These are phyloP conservation scores for Origma solitaria DNA, from an alignment of 2,113 vertebrate species.

Conservation along the genomic window DNA sequence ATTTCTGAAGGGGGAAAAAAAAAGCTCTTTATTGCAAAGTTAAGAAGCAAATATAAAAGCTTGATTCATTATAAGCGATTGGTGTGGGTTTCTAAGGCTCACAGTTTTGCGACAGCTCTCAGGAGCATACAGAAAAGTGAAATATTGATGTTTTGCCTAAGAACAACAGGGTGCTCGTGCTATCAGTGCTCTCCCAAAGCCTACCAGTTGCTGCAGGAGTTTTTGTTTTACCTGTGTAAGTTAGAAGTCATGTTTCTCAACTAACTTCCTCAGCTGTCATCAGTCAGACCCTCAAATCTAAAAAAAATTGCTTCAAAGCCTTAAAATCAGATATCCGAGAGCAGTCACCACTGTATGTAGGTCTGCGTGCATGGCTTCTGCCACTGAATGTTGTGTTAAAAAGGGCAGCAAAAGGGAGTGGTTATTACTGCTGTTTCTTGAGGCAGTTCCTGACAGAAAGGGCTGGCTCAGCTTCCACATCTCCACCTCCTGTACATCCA, in stretches of 20 bases:
- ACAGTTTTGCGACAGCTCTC: slow-evolving; percentile 3
- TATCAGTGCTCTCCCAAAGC: neutral
- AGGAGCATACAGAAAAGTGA: neutral
- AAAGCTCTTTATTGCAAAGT: slow-evolving; percentile 30
- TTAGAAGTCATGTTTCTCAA: neutral
- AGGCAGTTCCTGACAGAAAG: neutral
- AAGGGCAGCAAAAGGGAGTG: neutral
- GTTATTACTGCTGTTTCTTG: neutral
- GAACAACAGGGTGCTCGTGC: neutral
- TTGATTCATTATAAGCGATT: slow-evolving; percentile 4
- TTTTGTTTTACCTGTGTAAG: neutral
- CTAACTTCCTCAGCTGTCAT: neutral
- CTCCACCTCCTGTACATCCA: neutral
- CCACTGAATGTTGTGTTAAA: neutral
- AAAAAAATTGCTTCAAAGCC: neutral
- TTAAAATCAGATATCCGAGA: neutral
- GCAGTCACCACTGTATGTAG: neutral
- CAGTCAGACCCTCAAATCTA: neutral
- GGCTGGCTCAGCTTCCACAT: neutral
- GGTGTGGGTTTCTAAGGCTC: slow-evolving; percentile 25
- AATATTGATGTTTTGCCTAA: neutral
- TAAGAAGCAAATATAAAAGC: slow-evolving; percentile 32
- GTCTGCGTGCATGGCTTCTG: neutral
- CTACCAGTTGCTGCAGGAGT: neutral
- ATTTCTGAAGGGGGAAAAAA: neutral